These are phyloP conservation scores for Thysanoteuthis rhombus DNA, from an alignment of 2,888 invertebrate genomes.

Conservation along the genomic window DNA sequence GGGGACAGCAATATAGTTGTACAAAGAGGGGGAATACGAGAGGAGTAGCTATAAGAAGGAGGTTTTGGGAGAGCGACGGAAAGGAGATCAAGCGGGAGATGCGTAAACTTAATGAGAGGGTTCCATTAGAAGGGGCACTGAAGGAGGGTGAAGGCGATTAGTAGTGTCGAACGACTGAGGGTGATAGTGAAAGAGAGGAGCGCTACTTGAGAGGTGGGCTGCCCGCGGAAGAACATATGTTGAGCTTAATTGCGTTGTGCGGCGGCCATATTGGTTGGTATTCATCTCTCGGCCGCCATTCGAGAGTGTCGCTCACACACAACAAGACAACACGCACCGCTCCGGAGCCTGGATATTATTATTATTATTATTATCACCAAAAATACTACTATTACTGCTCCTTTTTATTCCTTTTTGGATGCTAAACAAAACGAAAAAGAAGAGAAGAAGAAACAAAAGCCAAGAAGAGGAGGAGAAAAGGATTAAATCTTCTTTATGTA, in stretches of 20 bases:
- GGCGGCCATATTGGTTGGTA: constrained; percentile 61
- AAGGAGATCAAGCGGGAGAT: neutral
- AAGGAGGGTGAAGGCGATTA: neutral
- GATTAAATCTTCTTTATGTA: neutral
- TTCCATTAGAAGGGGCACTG: neutral
- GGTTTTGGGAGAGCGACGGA: neutral
- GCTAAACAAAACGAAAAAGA: neutral
- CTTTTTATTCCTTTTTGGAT: neutral
- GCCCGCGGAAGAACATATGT: constrained; percentile 55
- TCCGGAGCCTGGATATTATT: neutral
- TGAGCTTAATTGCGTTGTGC: constrained; percentile 50
- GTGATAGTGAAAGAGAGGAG: neutral
- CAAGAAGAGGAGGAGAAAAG: neutral
- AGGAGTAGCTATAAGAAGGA: neutral
- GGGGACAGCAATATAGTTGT: neutral
- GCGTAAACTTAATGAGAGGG: neutral
- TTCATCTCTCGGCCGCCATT: constrained; percentile 56
- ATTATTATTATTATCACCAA: neutral
- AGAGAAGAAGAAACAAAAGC: neutral
- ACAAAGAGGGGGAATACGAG: neutral
- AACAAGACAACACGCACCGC: neutral
- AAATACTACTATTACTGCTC: neutral
- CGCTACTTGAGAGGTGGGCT: constrained; percentile 40
- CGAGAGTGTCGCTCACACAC: constrained; percentile 48
- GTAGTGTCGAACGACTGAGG: neutral